Conservation (phyloP, 2,797 vertebrate genomes). For the Syndactyla subalaris region DNA sequence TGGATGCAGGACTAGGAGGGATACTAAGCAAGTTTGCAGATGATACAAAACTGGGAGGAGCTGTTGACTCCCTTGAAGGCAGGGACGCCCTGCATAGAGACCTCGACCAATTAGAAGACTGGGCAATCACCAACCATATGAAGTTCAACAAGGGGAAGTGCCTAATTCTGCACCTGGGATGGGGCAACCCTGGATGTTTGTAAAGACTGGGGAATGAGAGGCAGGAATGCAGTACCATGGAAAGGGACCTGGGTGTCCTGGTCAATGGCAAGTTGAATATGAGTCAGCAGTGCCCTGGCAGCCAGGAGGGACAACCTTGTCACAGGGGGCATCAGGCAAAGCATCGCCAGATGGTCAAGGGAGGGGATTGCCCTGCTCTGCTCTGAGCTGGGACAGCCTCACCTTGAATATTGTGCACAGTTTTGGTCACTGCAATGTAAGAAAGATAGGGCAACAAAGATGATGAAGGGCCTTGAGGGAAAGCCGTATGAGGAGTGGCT, state of each 20-base stretch:
- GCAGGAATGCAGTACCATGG: not conserved
- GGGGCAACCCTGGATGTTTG: not conserved
- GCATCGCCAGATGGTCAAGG: accelerated
- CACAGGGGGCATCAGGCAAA: not conserved
- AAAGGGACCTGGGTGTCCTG: not conserved
- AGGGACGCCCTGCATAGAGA: not conserved
- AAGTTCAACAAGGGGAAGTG: not conserved
- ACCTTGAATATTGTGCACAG: not conserved
- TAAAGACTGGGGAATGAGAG: not conserved
- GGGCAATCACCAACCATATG: not conserved
- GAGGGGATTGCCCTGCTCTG: not conserved
- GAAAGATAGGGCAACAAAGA: not conserved
- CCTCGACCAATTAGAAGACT: not conserved
- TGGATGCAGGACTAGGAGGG: not conserved
- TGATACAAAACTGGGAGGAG: not conserved
- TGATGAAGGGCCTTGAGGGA: not conserved
- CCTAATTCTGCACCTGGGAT: not conserved
- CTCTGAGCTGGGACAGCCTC: not conserved
- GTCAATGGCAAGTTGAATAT: not conserved
- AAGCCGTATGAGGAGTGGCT: not conserved
- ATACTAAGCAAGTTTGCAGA: not conserved
- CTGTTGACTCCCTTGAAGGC: not conserved
- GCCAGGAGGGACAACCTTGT: not conserved
- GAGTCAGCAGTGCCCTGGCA: not conserved
- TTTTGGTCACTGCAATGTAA: not conserved